These are phyloP conservation scores for Rhodeus uyekii DNA, from an alignment of 2,797 vertebrate genomes.

Conservation along the genomic window DNA sequence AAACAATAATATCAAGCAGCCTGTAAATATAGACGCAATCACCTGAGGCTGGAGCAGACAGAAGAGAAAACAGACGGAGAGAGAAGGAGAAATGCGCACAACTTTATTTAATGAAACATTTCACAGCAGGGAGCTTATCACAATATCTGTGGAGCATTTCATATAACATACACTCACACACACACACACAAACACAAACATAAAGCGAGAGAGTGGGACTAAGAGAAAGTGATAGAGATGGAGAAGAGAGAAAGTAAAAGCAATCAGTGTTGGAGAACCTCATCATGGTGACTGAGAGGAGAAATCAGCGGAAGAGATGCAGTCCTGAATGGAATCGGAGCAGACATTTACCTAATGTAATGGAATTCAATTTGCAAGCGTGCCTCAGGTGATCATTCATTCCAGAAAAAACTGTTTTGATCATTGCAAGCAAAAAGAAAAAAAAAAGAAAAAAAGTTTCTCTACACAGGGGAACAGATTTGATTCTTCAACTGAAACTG, in stretches of 20 bases:
- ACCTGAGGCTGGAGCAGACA: constrained; percentile 31
- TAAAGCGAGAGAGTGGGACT: not conserved
- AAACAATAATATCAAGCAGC: constrained; percentile 46
- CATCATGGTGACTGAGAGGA: constrained; percentile 54
- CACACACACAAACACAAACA: not conserved
- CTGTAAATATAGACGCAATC: constrained; percentile 53
- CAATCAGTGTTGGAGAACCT: constrained; percentile 46
- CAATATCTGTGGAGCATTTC: constrained; percentile 27
- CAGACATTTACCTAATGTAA: constrained; percentile 47
- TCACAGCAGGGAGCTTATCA: constrained; percentile 42
- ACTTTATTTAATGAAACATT: constrained; percentile 53
- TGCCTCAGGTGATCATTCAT: constrained; percentile 47
- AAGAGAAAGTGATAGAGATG: constrained; percentile 20
- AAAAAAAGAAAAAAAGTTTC: not conserved
- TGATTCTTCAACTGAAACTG: constrained; percentile 13
- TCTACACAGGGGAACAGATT: constrained; percentile 5
- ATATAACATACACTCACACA: not conserved
- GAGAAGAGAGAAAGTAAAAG: constrained; percentile 25
- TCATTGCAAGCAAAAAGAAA: constrained; percentile 7
- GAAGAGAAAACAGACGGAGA: constrained; percentile 32
- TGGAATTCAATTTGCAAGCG: constrained; percentile 29
- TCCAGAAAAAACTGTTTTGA: constrained; percentile 18
- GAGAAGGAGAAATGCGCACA: constrained; percentile 25
- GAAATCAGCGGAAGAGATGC: constrained; percentile 35
- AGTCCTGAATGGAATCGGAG: constrained; percentile 51